phyloP scores from a whole-genome alignment of 30 jellyfish, hydroid and myxozoan genomes.

The Euphysa ruthae region DNA sequence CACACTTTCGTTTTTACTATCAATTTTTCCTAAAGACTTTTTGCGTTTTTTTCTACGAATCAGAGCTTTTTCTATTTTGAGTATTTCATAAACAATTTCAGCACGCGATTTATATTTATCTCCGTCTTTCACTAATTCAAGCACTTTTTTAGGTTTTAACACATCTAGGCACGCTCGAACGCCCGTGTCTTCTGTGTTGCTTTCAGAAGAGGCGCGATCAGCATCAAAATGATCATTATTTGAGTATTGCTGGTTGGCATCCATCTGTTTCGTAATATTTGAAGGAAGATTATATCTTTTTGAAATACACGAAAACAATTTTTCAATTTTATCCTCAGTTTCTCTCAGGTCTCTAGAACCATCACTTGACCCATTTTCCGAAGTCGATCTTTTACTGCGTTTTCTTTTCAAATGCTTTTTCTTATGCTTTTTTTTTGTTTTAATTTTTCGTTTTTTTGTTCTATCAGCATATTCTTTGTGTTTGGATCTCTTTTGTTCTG shows the following conservation, averaged over 20 bases:
- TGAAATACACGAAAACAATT: background rate
- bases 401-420: too few relatives aligned
- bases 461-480: too few relatives aligned
- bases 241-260: too few relatives aligned
- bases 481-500: too few relatives aligned
- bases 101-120: constrained; percentile 1
- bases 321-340: background rate
- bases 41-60: background rate
- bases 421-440: too few relatives aligned
- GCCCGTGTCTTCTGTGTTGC: background rate
- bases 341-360: background rate
- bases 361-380: too few relatives aligned
- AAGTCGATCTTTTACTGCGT: too few relatives aligned
- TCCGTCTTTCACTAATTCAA: background rate
- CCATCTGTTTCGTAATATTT: too few relatives aligned
- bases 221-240: background rate
- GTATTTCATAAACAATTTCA: background rate
- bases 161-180: background rate
- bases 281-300: background rate
- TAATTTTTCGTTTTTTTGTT: too few relatives aligned
- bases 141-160: background rate
- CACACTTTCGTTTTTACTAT: too few relatives aligned
- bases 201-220: background rate
- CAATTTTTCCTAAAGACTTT: background rate
- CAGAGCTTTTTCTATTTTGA: constrained; percentile 8